phyloP scores from a whole-genome alignment of 2,888 invertebrate genomes.

The Dryadula phaetusa region DNA sequence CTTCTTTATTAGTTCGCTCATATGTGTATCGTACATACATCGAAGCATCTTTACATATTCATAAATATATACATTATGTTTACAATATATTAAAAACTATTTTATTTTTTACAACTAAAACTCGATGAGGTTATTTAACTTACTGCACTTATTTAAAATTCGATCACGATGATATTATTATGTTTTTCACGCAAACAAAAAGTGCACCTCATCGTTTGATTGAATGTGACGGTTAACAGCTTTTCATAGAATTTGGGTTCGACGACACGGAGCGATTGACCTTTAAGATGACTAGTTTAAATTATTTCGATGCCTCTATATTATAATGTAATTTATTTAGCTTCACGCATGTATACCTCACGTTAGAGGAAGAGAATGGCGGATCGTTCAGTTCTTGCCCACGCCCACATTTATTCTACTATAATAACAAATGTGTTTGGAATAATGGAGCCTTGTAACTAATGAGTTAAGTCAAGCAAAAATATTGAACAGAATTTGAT shows the following conservation, averaged over 20 bases:
- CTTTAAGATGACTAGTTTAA: constrained; percentile 27
- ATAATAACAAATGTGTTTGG: no score
- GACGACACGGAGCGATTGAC: constrained; percentile 51
- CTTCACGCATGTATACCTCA: not conserved
- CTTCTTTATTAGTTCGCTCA: no score
- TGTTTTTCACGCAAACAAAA: constrained; percentile 66
- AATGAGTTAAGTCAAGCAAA: no score
- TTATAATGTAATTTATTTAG: not conserved
- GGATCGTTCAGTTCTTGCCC: not conserved
- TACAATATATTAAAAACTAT: not conserved
- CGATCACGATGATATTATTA: constrained; percentile 54
- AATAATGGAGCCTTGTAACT: no score
- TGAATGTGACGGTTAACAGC: constrained; percentile 62
- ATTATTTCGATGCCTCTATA: constrained; percentile 2
- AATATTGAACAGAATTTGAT: no score
- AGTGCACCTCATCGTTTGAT: constrained; percentile 59
- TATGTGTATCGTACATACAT: no score
- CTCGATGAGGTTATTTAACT: not conserved
- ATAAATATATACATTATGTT: no score
- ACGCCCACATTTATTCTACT: no score
- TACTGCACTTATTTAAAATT: constrained; percentile 25
- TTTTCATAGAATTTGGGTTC: constrained; percentile 61
- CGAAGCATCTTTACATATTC: no score
- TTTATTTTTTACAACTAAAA: not conserved
- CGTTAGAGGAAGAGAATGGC: not conserved